phyloP scores from a whole-genome alignment of 1,140 invertebrate genomes.

The Pararge aegeria region DNA sequence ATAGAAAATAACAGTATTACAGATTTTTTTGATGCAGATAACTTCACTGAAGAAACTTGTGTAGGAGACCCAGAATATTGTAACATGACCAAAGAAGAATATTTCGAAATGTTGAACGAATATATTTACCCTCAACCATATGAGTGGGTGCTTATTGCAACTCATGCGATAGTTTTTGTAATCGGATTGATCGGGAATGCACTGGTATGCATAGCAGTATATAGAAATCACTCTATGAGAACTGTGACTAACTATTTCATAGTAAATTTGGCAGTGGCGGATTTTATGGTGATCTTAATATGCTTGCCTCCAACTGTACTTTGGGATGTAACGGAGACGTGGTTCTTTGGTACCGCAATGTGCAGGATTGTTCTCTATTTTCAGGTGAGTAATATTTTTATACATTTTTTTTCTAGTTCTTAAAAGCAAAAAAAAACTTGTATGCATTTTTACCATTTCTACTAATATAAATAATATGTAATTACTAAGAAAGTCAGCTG shows the following conservation, averaged over 20 bases:
- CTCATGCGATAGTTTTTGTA: slow-evolving; percentile 87
- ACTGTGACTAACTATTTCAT: slow-evolving; percentile 97
- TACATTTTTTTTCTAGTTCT: no score
- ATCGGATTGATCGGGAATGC: slow-evolving; percentile 92
- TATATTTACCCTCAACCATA: slow-evolving; percentile 82
- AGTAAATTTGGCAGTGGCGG: slow-evolving; percentile 94
- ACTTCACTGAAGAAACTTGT: slow-evolving; percentile 46
- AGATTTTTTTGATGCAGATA: slow-evolving; percentile 37
- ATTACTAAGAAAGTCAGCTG: no score
- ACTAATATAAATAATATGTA: no score
- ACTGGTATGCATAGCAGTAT: slow-evolving; percentile 93
- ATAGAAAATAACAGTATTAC: slow-evolving; percentile 27
- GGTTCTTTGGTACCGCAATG: slow-evolving; percentile 90
- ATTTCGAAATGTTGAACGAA: slow-evolving; percentile 81
- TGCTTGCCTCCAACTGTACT: slow-evolving; percentile 93
- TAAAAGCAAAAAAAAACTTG: no score
- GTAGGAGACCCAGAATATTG: slow-evolving; percentile 64
- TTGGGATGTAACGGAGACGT: slow-evolving; percentile 94
- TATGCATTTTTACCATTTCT: no score
- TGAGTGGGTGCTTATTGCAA: slow-evolving; percentile 86
- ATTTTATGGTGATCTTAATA: slow-evolving; percentile 94
- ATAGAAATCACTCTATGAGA: slow-evolving; percentile 91
- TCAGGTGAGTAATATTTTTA: slow-evolving; percentile 84
- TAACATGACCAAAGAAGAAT: slow-evolving; percentile 82
- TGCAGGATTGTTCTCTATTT: slow-evolving; percentile 93